Conservation (phyloP, 2,888 invertebrate species). For the Tipula lateralis region DNA sequence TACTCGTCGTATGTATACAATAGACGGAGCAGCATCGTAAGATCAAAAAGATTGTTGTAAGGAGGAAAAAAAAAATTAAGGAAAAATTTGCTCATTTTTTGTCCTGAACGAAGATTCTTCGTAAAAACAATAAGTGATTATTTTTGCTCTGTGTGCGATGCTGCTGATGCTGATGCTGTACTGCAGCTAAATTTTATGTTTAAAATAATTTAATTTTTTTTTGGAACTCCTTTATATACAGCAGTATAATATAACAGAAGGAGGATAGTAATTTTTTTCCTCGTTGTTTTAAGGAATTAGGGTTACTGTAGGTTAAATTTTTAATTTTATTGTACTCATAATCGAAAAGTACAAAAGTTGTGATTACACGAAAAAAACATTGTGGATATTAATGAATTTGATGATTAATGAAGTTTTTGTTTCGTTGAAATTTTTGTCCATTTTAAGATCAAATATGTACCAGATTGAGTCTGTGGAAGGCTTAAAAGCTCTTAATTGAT, state of each 20-base stretch:
- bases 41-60: not conserved
- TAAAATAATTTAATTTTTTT: not conserved
- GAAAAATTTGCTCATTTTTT: not conserved
- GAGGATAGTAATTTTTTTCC: not conserved
- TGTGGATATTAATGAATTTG: not conserved
- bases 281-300: not conserved
- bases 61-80: not conserved
- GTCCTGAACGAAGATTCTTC: not conserved
- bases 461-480: too few species aligned
- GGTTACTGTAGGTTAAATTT: not conserved
- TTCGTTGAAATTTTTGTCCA: too few species aligned
- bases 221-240: not conserved
- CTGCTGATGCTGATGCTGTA: not conserved
- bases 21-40: not conserved
- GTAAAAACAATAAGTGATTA: not conserved
- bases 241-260: not conserved
- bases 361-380: not conserved
- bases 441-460: too few species aligned
- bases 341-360: constrained; percentile 11
- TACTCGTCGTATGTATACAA: too few species aligned
- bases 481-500: too few species aligned
- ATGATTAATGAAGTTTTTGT: not conserved
- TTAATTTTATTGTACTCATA: not conserved
- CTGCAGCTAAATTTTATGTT: not conserved
- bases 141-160: not conserved